These are phyloP conservation scores for Taeniopygia guttata DNA, from an alignment of 2,797 vertebrate species.

Conservation along the genomic window DNA sequence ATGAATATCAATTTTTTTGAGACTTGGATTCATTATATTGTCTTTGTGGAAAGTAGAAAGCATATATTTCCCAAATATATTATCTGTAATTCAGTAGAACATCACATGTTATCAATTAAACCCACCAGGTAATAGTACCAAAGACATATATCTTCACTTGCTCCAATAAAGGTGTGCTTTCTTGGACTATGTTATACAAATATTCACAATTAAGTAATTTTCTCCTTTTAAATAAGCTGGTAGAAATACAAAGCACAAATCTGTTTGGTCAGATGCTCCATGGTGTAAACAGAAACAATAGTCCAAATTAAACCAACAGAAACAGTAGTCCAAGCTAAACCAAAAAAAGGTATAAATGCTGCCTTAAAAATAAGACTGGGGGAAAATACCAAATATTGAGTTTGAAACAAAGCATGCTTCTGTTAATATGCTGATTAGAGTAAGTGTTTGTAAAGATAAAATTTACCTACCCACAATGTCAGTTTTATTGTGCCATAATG, in stretches of 20 bases:
- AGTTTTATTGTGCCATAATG: not conserved
- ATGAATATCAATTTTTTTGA: not conserved
- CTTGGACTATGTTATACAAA: slow-evolving; percentile 6
- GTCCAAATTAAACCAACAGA: not conserved
- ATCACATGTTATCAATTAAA: not conserved
- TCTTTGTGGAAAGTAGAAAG: not conserved
- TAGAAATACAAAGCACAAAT: not conserved
- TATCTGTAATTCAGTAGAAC: not conserved
- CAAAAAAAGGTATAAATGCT: not conserved
- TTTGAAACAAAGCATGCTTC: not conserved
- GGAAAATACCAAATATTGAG: not conserved
- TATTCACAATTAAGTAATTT: not conserved
- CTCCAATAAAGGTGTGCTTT: not conserved
- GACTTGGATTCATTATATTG: not conserved
- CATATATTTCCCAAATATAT: not conserved
- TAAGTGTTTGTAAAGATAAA: not conserved
- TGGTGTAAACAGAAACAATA: not conserved
- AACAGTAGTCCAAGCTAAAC: no score
- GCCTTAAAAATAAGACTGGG: not conserved
- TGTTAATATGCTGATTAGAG: not conserved
- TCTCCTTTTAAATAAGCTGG: slow-evolving; percentile 22
- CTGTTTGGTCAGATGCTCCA: not conserved
- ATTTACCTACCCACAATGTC: not conserved
- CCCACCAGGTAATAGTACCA: not conserved
- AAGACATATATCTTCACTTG: not conserved